These are phyloP conservation scores for Elegia similella DNA, from an alignment of 2,888 invertebrate genomes.

Conservation along the genomic window DNA sequence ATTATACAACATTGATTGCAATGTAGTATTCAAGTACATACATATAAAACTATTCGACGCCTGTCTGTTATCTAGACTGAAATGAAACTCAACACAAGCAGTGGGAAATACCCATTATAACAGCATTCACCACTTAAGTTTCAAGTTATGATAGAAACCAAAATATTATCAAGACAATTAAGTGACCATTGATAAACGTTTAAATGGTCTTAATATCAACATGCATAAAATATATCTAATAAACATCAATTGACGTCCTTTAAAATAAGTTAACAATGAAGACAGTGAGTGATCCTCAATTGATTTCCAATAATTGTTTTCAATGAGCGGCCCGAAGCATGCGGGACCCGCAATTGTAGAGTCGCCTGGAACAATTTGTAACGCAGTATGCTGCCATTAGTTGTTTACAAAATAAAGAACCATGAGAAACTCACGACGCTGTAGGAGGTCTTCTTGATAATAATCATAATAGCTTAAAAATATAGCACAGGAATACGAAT, in stretches of 20 bases:
- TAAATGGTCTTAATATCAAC: not conserved
- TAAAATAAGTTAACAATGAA: conserved; percentile 8
- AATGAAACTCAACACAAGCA: no score
- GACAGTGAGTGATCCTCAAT: conserved; percentile 44
- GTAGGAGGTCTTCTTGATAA: conserved; percentile 47
- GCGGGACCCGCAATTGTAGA: conserved; percentile 75
- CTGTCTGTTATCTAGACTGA: no score
- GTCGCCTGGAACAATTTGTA: conserved; percentile 56
- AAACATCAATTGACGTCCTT: not conserved
- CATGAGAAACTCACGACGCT: conserved; percentile 38
- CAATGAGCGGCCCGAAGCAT: conserved; percentile 70
- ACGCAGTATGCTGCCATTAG: conserved; percentile 32
- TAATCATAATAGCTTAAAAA: not conserved
- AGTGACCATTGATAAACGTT: not conserved
- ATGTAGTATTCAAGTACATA: no score
- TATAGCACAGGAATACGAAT: not conserved
- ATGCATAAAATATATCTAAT: not conserved
- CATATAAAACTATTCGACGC: no score
- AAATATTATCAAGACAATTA: not conserved
- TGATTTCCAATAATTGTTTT: conserved; percentile 78
- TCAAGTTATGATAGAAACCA: no score
- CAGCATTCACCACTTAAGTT: no score
- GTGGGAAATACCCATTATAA: no score
- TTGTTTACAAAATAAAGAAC: conserved; percentile 54
- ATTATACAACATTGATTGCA: no score